A percentile compares a stretch with the other conserved stretches of the same genome.
These are phyloP conservation scores for Cotesia congregata DNA, from an alignment of 2,888 invertebrate genomes.

Conservation along the genomic window DNA sequence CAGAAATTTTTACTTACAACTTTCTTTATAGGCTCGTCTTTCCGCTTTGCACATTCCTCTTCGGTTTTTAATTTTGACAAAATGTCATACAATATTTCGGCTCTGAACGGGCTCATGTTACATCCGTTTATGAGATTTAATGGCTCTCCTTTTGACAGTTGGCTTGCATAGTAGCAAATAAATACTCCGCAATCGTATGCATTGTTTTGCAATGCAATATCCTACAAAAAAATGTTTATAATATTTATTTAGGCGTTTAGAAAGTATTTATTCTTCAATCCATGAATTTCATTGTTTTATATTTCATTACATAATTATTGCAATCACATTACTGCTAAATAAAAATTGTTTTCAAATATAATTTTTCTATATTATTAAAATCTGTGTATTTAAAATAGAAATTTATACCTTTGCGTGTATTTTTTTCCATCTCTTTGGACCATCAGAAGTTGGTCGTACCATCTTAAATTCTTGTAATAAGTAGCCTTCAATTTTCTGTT, in stretches of 20 bases:
- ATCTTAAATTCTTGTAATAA: neutral
- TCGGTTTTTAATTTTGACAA: neutral
- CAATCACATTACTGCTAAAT: neutral
- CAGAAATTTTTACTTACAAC: neutral
- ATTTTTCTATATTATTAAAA: neutral
- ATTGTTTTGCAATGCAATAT: slow-evolving; percentile 12
- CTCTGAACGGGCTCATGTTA: slow-evolving; percentile 9
- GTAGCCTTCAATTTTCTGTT: neutral
- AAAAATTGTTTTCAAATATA: neutral
- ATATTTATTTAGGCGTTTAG: neutral
- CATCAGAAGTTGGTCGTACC: neutral
- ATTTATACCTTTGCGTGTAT: slow-evolving; percentile 3
- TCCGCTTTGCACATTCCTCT: neutral
- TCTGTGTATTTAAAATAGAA: too few relatives aligned
- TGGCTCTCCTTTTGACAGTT: neutral
- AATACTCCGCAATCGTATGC: slow-evolving; percentile 21
- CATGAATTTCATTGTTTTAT: neutral
- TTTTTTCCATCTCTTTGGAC: neutral
- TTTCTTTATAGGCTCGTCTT: neutral
- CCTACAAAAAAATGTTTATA: neutral
- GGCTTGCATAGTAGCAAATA: slow-evolving; percentile 14
- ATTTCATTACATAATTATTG: neutral
- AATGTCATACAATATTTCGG: slow-evolving; percentile 7
- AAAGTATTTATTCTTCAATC: neutral
- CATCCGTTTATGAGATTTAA: neutral